These are phyloP conservation scores for Lasioglossum figueresi DNA, from an alignment of 2,888 invertebrate species.

Conservation along the genomic window DNA sequence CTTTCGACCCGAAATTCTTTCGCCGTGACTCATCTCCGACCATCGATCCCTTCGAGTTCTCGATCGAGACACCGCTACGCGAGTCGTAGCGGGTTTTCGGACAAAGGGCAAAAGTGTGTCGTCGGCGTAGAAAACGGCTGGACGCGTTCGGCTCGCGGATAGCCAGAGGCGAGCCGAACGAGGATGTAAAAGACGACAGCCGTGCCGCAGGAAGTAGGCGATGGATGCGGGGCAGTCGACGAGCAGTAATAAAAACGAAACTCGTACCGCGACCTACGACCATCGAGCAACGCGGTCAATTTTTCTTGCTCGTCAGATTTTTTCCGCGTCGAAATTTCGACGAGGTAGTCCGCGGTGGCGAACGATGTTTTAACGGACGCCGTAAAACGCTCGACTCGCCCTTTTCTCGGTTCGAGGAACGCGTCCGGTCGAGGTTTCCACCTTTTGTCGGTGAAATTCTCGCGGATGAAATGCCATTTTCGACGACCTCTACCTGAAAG, in stretches of 20 bases:
- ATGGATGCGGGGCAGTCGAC: constrained; percentile 47
- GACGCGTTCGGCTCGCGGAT: constrained; percentile 3
- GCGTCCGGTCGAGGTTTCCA: constrained; percentile 49
- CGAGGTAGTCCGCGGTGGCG: not conserved
- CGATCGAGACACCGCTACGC: constrained; percentile 1
- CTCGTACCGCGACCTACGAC: constrained; percentile 55
- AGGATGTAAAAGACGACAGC: constrained; percentile 43
- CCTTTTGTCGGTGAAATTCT: constrained; percentile 51
- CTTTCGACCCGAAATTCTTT: not conserved
- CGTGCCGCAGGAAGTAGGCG: constrained; percentile 56
- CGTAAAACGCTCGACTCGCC: constrained; percentile 33
- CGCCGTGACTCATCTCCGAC: not conserved
- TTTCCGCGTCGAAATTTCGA: not conserved
- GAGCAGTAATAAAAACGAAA: constrained; percentile 53
- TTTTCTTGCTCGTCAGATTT: not conserved
- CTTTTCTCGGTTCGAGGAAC: constrained; percentile 48
- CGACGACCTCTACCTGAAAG: constrained; percentile 51
- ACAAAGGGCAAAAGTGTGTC: constrained; percentile 29
- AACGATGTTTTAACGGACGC: constrained; percentile 27
- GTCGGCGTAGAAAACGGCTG: not conserved
- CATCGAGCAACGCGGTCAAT: not conserved
- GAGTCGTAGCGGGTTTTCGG: not conserved
- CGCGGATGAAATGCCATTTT: constrained; percentile 37
- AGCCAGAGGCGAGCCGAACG: constrained; percentile 27
- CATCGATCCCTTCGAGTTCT: not conserved